Evolutionary conservation across 2,888 invertebrate species (phyloP), one percentile per base, ranked within the genome.

Genomic region (Stictocephala bisonia): DNA sequence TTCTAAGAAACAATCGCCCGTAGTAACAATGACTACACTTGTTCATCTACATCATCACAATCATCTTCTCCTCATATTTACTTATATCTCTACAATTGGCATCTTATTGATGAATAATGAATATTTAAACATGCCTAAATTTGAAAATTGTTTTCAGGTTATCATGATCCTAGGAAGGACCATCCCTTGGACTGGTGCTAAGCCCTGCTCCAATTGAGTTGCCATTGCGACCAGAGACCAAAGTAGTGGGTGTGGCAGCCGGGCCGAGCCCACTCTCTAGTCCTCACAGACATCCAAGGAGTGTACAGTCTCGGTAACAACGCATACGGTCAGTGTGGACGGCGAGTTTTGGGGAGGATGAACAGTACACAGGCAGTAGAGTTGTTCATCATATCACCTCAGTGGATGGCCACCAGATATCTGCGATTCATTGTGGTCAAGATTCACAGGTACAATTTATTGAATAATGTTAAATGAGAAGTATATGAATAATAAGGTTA

Each of bases 321-420:
- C 84, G 88, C 93, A 0, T 96, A 93, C 82, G 98, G 98, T 0
- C 98, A 98, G 83, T 98, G 98, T 83, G 97, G 96, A 0, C 86
- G 97, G 67, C 87, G 87, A 70, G 89, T 96, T 73, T 89, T 95
- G 75, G n/a, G n/a, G 83, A 88, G 2, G 87, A 91, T 72, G 97
- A 97, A 83, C 86, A 91, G 69, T 96, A 94, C 80, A 84, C 82
- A 1, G 51, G 88, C 3, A 92, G 89, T 79, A 88, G 88, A 82
- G 85, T 88, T 7, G 86, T 93, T 22, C 86, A 94, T 83, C 87
- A 89, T 73, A 89, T 95, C 66, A 84, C 86, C 58, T 85, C 86
- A 56, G 82, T 93, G 0, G 89, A 90, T 72, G 88, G 89, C 11
- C 88, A 89, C 66, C 85, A 85, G 20, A 89, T 93, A 70, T 84